These are phyloP conservation scores for Esox lucius DNA, from an alignment of 2,797 vertebrate species.

Conservation along the genomic window DNA sequence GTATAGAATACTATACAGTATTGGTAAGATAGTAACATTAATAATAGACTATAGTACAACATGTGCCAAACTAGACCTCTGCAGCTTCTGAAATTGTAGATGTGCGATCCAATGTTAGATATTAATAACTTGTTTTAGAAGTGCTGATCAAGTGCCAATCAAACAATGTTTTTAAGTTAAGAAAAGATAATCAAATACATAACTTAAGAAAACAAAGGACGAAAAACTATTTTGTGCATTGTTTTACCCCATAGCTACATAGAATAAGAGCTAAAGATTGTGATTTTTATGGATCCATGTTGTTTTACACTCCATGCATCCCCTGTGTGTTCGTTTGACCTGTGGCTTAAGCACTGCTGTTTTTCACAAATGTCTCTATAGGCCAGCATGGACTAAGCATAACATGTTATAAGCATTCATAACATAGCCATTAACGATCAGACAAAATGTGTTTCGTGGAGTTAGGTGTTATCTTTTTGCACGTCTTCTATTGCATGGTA, in stretches of 20 bases:
- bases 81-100: constrained; percentile 84
- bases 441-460: constrained; percentile 81
- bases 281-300: constrained; percentile 82
- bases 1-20: constrained; percentile 77
- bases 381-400: constrained; percentile 85
- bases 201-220: constrained; percentile 75
- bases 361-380: constrained; percentile 82
- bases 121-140: constrained; percentile 82
- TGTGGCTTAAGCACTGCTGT: constrained; percentile 85
- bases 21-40: constrained; percentile 81
- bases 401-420: constrained; percentile 86
- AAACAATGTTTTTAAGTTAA: constrained; percentile 80
- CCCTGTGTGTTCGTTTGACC: constrained; percentile 83
- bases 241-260: constrained; percentile 81
- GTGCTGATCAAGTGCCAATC: constrained; percentile 85
- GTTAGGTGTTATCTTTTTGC: constrained; percentile 87
- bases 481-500: constrained; percentile 87
- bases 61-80: constrained; percentile 81
- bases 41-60: constrained; percentile 80
- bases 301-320: constrained; percentile 82
- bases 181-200: constrained; percentile 82
- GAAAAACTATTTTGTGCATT: constrained; percentile 77
- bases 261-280: constrained; percentile 80
- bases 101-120: constrained; percentile 83
- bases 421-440: constrained; percentile 83